Base-by-base conservation (phyloP, 1,140 invertebrate species). In the Drosophila miranda region DNA sequence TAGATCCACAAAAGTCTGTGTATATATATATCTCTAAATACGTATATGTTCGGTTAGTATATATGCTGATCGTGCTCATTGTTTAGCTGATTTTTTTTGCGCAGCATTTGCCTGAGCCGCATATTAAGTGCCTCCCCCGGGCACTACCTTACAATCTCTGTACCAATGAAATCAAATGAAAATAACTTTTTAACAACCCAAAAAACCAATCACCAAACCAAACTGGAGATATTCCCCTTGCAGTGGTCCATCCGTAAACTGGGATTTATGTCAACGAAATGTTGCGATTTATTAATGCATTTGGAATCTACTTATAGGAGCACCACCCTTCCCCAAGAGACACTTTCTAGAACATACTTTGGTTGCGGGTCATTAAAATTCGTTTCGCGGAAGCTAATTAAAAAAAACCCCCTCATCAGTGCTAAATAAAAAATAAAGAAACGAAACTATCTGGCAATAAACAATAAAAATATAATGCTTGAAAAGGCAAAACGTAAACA, bases 21-120 rank as follows among this genome's bases (percentile, higher is more conserved):
- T 26, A 38, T 28, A 38, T 50, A 48, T 62, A 42, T 71, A 44
- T 14, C 34, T 46, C 53, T 59, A 38, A 38, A 53, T 50, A 42
- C 62, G 43, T 50, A 54, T 71, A 42, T 21, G 34, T 46, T 23
- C 59, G 63, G 62, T 66, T 61, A 57, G 53, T 75, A 66, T 62
- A 66, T 72, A 59, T 55, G 66, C 66, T 61, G 81, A 86, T 86
- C 80, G 76, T 80, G 80, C 72, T 60, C 76, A 84, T 84, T 84
- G 81, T 86, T 86, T 80, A 79, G 77, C 34, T 38, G 11, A 38
- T 38, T 38, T 38, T 59, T 83, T 83, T 86, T 76, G 81, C 80
- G 68, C 81, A 77, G 80, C 81, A 62, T 60, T 80, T 80, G 58
- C 74, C 66, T 83, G 79, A 49, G 42, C 59, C 62, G 79, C 76